These are phyloP conservation scores for Micronisus gabar DNA, from an alignment of 2,113 vertebrate genomes.

Conservation along the genomic window DNA sequence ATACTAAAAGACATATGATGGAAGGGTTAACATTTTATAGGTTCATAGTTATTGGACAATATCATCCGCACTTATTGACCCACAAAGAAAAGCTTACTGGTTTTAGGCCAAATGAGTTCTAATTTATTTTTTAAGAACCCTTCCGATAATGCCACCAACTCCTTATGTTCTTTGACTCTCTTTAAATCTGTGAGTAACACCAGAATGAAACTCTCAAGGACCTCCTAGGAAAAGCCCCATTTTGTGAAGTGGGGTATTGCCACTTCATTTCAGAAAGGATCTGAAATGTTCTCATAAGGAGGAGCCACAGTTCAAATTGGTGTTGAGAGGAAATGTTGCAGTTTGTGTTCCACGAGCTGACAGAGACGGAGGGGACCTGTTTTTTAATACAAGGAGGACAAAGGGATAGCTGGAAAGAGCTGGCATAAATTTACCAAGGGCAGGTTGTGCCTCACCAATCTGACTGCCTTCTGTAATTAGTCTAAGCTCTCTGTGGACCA, in stretches of 20 bases:
- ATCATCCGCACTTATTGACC: not conserved
- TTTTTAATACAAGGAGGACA: not conserved
- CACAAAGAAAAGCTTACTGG: not conserved
- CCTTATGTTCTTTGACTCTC: not conserved
- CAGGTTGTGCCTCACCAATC: not conserved
- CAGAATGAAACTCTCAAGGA: not conserved
- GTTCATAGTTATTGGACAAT: not conserved
- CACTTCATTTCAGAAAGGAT: not conserved
- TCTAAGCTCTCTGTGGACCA: not conserved
- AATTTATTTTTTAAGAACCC: not conserved
- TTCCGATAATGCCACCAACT: not conserved
- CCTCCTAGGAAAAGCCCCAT: not conserved
- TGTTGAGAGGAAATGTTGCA: not conserved
- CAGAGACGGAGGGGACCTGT: rapidly evolving
- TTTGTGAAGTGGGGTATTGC: not conserved
- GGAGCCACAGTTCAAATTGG: not conserved
- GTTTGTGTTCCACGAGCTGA: not conserved
- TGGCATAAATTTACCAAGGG: not conserved
- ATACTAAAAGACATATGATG: not conserved
- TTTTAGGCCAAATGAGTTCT: not conserved
- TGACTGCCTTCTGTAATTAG: not conserved
- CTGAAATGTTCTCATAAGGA: not conserved
- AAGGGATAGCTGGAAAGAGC: not conserved
- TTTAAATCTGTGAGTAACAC: not conserved
- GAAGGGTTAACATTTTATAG: not conserved